These are phyloP conservation scores for Varanus salvator DNA, from an alignment of 2,113 vertebrate species.

Conservation along the genomic window DNA sequence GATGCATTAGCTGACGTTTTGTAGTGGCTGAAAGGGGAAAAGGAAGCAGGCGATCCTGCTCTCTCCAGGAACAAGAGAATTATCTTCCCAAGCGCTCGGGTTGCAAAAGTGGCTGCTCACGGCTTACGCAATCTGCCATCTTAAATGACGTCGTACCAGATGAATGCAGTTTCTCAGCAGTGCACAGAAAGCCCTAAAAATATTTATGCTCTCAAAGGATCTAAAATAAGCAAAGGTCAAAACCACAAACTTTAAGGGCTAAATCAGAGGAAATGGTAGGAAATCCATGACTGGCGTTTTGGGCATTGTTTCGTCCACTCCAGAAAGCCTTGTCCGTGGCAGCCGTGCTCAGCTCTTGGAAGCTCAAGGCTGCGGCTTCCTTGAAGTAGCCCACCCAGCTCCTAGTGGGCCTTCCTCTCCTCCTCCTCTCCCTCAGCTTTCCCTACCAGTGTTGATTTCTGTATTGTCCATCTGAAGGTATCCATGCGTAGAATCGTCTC, in stretches of 20 bases:
- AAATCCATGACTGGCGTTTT: not conserved
- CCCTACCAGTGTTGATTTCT: too few species aligned
- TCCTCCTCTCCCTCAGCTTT: too few species aligned
- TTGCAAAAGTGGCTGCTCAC: not conserved
- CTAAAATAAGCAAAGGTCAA: not conserved
- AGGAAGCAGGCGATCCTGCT: not conserved
- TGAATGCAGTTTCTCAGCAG: not conserved
- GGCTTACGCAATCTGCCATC: not conserved
- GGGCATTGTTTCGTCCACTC: not conserved
- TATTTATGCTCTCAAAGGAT: not conserved
- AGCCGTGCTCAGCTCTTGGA: too few species aligned
- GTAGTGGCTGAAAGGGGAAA: not conserved
- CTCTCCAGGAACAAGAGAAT: not conserved
- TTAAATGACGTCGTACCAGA: not conserved
- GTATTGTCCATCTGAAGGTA: too few species aligned
- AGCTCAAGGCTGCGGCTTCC: too few species aligned
- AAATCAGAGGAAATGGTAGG: not conserved
- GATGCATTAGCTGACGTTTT: not conserved
- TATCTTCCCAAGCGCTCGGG: not conserved
- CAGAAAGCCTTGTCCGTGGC: too few species aligned
- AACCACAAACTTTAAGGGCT: too few species aligned
- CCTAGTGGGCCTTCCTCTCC: too few species aligned
- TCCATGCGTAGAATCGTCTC: too few species aligned
- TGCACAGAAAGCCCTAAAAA: not conserved
- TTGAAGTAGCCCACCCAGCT: too few species aligned